Base-by-base conservation (phyloP, 2,888 invertebrate species). In the Dynastes tityus region DNA sequence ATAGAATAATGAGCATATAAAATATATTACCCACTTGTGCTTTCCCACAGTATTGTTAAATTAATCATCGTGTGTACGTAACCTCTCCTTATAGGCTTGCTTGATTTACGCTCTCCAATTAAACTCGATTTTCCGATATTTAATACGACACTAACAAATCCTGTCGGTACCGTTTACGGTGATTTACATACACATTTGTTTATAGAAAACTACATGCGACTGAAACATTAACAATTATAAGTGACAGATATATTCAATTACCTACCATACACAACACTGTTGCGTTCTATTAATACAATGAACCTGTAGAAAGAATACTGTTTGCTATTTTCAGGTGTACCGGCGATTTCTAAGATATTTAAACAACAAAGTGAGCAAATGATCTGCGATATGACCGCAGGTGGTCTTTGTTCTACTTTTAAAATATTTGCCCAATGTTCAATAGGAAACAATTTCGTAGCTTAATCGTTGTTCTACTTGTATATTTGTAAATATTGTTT, bases 1-100 rank as follows among this genome's bases (percentile, higher is more conserved):
- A 9, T 49, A 22, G 67, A 64, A 67, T 67, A 67, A 49, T 67
- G 45, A 49, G 22, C 6, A 13, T n/a, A 16, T 64, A 64, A 37
- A 64, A 37, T n/a, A 40, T 40, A 64, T 13, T 37, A 64, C 40
- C 11, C 22, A 2, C 49, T 22, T 67, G 9, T 22, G 27, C 22
- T 11, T 67, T 51, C 27, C 49, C 22, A 9, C 45, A 67, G 67
- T 67, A 67, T 67, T 67, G 45, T 67, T 45, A 49, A 22, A 67
- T 67, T 67, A 67, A 67, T 67, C 45, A 67, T 37, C n/a, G 6
- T 67, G 16, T 49, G 11, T 49, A 49, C 16, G 8, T 16, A 67
- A 45, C 22, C 2, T n/a, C 37, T 49, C 67, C 49, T n/a, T 64
- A 37, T 32, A n/a, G 27, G 67, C 22, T 64, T 16, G 27, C 22